Conservation (phyloP, 2,113 vertebrate species). For the Sylvietta virens region DNA sequence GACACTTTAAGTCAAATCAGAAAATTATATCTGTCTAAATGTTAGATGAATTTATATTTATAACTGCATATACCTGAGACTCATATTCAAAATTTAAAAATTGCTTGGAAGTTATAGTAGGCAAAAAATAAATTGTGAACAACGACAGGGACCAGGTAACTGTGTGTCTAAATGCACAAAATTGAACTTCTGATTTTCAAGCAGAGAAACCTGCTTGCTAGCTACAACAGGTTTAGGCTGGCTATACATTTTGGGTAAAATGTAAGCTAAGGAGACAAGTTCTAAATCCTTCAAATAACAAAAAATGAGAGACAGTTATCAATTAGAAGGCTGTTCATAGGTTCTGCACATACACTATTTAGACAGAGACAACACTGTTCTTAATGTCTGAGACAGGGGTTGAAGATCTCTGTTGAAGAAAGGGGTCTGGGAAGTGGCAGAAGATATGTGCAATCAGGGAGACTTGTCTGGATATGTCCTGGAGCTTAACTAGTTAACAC, state of each 20-base stretch:
- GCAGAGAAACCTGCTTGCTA: background rate
- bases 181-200: background rate
- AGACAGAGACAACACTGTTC: background rate
- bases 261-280: background rate
- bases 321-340: background rate
- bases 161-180: background rate
- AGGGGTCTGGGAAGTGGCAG: background rate
- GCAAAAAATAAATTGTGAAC: background rate
- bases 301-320: background rate
- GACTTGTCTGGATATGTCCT: rapidly evolving
- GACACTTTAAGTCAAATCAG: background rate
- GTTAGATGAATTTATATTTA: background rate
- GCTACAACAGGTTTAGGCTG: background rate
- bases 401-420: background rate
- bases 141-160: background rate
- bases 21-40: background rate
- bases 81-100: background rate
- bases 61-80: background rate
- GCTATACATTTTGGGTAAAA: background rate
- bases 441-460: background rate
- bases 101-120: background rate
- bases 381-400: background rate
- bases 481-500: background rate
- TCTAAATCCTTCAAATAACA: background rate
- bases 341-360: background rate